These are phyloP conservation scores for Rhinogobio ventralis DNA, from an alignment of 2,797 vertebrate species.

Conservation along the genomic window DNA sequence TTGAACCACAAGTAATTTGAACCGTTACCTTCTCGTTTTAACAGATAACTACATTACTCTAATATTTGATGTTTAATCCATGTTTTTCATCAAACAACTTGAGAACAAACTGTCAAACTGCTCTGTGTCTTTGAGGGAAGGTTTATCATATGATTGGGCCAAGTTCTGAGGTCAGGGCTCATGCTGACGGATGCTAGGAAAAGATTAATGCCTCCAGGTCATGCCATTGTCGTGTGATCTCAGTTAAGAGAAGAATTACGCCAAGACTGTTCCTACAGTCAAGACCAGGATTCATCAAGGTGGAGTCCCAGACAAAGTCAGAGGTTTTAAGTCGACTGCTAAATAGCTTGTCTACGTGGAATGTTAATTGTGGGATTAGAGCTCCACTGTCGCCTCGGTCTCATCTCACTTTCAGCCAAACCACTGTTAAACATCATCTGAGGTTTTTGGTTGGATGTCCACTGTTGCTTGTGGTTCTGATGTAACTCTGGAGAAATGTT, in stretches of 20 bases:
- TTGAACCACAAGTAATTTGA: too few species aligned
- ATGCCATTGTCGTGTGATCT: slow-evolving; percentile 43
- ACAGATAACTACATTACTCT: not conserved
- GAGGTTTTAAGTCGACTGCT: slow-evolving; percentile 14
- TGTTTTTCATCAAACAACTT: not conserved
- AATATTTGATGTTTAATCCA: not conserved
- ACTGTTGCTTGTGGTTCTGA: slow-evolving; percentile 65
- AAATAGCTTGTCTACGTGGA: slow-evolving; percentile 17
- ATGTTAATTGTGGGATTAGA: slow-evolving; percentile 7
- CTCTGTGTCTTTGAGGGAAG: slow-evolving; percentile 58
- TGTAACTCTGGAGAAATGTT: slow-evolving; percentile 68
- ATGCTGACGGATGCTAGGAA: slow-evolving; percentile 61
- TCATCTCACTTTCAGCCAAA: slow-evolving; percentile 67
- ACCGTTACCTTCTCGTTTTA: not conserved
- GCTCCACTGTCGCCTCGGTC: slow-evolving; percentile 14
- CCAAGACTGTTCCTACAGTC: not conserved
- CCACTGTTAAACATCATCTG: slow-evolving; percentile 62
- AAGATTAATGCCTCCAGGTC: slow-evolving; percentile 63
- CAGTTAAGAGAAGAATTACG: slow-evolving; percentile 5
- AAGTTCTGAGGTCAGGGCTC: slow-evolving; percentile 68
- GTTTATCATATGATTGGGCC: slow-evolving; percentile 67
- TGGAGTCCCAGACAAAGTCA: not conserved
- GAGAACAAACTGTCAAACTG: slow-evolving; percentile 21
- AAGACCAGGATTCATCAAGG: not conserved
- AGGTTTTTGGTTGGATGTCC: slow-evolving; percentile 61